Evolutionary conservation across 2,113 vertebrate species (phyloP).

Genomic region (Tachycineta bicolor): DNA sequence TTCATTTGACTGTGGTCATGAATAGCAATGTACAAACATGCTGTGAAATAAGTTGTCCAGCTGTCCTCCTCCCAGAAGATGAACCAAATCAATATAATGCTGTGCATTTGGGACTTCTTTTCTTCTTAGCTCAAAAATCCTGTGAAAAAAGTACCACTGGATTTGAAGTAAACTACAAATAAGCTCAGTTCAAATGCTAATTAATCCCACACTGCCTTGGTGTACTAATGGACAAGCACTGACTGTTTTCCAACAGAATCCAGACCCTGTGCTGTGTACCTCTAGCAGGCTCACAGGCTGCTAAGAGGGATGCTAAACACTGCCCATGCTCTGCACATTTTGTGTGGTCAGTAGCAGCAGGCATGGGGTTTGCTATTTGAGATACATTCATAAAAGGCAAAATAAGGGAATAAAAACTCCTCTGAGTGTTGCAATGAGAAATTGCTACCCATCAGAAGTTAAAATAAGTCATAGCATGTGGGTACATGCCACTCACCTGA

Average conservation of each 20-base stretch:
- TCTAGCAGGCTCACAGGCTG: neutral
- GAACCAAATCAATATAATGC: neutral
- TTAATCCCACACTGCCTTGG: neutral
- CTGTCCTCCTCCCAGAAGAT: neutral
- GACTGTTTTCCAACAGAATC: neutral
- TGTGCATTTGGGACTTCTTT: neutral
- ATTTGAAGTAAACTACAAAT: neutral
- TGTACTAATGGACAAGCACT: neutral
- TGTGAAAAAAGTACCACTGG: neutral
- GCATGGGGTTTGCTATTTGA: neutral
- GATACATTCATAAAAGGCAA: neutral
- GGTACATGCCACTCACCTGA: rapidly evolving
- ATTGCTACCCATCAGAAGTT: neutral
- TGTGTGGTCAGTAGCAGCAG: neutral
- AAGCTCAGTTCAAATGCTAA: neutral
- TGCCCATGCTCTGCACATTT: neutral
- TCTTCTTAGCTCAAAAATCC: neutral
- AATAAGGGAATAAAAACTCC: neutral
- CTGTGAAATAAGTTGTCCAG: neutral
- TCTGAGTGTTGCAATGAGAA: neutral
- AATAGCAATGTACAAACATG: neutral
- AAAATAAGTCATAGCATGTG: rapidly evolving
- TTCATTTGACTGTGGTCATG: neutral
- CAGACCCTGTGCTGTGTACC: neutral
- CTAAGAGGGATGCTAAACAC: neutral